Conservation (phyloP, 2,113 vertebrate genomes). For the Miniopterus natalensis region DNA sequence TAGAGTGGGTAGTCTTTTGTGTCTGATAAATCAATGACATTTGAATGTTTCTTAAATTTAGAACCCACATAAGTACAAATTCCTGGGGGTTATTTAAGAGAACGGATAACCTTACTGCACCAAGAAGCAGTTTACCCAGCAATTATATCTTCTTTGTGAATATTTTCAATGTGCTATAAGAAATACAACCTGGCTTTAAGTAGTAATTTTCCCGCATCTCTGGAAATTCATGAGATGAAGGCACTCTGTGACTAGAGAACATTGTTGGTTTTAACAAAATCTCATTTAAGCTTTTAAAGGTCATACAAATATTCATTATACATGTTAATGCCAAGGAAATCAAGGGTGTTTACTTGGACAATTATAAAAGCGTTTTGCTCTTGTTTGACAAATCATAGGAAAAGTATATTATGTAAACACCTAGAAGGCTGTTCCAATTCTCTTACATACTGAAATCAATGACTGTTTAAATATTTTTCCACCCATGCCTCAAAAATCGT, state of each 20-base stretch:
- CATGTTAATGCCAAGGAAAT: not conserved
- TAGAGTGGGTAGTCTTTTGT: not conserved
- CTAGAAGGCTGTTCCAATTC: not conserved
- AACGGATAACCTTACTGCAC: not conserved
- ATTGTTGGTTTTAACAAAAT: not conserved
- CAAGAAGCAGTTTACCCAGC: not conserved
- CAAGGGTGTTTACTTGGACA: not conserved
- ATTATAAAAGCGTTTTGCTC: not conserved
- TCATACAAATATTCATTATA: not conserved
- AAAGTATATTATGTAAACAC: not conserved
- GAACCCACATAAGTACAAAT: not conserved
- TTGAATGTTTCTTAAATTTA: not conserved
- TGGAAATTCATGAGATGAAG: not conserved
- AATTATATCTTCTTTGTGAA: not conserved
- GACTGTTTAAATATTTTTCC: not conserved
- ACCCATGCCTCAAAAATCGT: not conserved
- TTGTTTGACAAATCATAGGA: not conserved
- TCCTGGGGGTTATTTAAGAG: not conserved
- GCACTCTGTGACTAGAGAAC: not conserved
- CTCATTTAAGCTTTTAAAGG: not conserved
- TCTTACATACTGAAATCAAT: not conserved
- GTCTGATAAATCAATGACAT: not conserved
- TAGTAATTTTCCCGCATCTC: not conserved
- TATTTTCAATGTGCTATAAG: not conserved
- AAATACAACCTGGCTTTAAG: not conserved